These are phyloP conservation scores for Dicentrarchus labrax DNA, from an alignment of 2,113 vertebrate genomes.

Conservation along the genomic window DNA sequence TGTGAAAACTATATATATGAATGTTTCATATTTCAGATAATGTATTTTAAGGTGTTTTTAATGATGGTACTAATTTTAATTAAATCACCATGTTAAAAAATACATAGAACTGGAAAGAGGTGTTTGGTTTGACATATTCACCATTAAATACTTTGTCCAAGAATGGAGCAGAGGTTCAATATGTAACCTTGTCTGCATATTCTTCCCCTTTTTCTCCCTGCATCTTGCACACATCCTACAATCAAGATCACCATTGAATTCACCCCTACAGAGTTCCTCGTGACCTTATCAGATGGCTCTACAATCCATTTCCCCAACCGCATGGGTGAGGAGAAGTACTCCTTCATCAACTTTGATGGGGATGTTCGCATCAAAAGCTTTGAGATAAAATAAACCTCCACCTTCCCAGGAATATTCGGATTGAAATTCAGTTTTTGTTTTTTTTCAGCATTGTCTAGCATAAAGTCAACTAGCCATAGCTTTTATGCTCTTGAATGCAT, in stretches of 20 bases:
- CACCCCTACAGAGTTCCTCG: constrained; percentile 75
- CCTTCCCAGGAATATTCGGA: background rate
- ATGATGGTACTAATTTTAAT: background rate
- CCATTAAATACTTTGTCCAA: background rate
- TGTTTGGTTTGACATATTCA: background rate
- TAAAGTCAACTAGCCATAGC: background rate
- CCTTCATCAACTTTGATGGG: constrained; percentile 66
- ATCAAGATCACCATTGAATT: constrained; percentile 78
- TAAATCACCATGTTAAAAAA: background rate
- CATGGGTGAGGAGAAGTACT: constrained; percentile 77
- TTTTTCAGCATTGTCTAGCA: background rate
- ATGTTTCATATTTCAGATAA: background rate
- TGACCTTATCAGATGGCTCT: constrained; percentile 78
- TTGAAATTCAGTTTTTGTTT: background rate
- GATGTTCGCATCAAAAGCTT: constrained; percentile 73
- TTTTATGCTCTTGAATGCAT: constrained; percentile 1
- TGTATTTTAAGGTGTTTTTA: too few relatives aligned
- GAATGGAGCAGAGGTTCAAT: background rate
- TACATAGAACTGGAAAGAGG: background rate
- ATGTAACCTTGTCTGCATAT: background rate
- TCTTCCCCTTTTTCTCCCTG: background rate
- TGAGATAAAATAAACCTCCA: constrained; percentile 73
- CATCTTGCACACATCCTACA: background rate
- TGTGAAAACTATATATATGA: background rate
- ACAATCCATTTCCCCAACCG: constrained; percentile 85